Evolutionary conservation across 2,797 vertebrate species (phyloP).

Genomic region (Pampus argenteus): DNA sequence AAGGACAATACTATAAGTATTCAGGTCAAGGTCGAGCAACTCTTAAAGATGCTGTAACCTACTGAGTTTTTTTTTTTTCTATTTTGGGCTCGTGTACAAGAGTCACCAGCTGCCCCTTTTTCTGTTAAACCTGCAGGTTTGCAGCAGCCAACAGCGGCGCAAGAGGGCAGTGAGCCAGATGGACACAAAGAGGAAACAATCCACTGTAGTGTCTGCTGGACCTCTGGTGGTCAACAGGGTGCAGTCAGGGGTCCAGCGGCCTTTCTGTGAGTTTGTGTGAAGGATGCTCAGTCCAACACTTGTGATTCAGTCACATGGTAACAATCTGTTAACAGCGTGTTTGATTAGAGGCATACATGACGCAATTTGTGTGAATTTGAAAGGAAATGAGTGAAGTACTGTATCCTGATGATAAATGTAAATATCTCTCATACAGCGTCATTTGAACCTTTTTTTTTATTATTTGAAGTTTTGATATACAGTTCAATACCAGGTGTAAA

Average conservation of each 20-base stretch:
- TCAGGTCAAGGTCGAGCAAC: no score
- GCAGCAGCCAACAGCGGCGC: conserved; percentile 35
- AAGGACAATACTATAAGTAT: no score
- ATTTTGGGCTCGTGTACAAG: no score
- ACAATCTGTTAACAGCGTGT: no score
- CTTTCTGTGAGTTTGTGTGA: conserved; percentile 64
- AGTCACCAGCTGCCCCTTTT: background rate
- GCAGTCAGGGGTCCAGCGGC: background rate
- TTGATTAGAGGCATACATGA: no score
- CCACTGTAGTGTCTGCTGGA: conserved; percentile 74
- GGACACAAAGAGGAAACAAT: background rate
- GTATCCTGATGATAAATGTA: background rate
- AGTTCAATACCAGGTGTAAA: background rate
- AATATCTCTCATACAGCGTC: background rate
- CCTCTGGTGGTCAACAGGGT: conserved; percentile 63
- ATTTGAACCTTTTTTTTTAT: background rate
- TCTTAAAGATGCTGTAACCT: no score
- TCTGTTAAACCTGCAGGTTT: conserved; percentile 52
- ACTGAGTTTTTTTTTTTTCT: no score
- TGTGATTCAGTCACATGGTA: no score
- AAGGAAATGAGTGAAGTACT: background rate
- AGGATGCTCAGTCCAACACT: background rate
- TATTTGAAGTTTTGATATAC: rapidly evolving
- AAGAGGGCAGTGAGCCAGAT: conserved; percentile 49
- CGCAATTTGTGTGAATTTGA: no score